phyloP scores from a whole-genome alignment of 2,113 vertebrate species.

The Aspiorhynchus laticeps region DNA sequence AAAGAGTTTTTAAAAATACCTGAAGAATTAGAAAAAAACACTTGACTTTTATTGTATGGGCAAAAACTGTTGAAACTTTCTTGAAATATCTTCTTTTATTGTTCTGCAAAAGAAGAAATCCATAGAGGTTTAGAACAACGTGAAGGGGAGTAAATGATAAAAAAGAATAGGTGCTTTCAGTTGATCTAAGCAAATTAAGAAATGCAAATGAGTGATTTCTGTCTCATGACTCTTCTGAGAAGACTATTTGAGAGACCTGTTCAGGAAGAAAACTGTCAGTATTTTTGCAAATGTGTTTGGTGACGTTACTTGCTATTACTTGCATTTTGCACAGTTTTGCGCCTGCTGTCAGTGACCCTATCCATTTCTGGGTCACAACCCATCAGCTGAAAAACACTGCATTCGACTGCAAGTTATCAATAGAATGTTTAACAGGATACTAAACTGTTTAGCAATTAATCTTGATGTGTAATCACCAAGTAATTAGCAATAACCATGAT shows the following conservation, averaged over 20 bases:
- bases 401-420: not conserved
- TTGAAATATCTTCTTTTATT: not conserved
- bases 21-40: too few species aligned
- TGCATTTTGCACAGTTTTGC: not conserved
- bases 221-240: not conserved
- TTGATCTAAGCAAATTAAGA: not conserved
- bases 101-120: not conserved
- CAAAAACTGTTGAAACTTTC: not conserved
- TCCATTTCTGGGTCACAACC: not conserved
- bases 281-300: not conserved
- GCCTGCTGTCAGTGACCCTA: constrained; percentile 6
- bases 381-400: not conserved
- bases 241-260: not conserved
- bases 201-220: not conserved
- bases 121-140: not conserved
- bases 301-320: not conserved
- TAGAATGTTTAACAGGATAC: not conserved
- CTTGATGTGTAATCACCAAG: not conserved
- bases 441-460: constrained; percentile 15
- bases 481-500: constrained; percentile 2
- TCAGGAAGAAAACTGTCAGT: not conserved
- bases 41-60: not conserved
- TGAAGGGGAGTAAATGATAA: not conserved
- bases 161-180: not conserved
- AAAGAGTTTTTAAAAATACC: too few species aligned